Base-by-base conservation (phyloP, 2,113 vertebrate species). In the Cricetomys ansorgei region DNA sequence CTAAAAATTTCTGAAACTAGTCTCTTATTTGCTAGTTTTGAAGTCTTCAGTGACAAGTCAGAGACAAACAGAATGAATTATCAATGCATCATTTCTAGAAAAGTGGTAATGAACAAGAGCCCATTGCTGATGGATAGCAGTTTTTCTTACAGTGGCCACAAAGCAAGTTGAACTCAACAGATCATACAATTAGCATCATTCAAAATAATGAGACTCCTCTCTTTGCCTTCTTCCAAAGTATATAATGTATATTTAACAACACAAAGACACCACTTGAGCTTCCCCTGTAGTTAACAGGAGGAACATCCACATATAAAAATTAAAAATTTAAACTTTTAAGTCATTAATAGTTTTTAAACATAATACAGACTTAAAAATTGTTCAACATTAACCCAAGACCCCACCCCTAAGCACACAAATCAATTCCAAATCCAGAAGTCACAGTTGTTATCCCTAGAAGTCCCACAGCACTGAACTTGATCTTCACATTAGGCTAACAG, bases 261-360 rank as follows among this genome's bases (percentile, higher is more conserved):
- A 98, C 98, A 88, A 91, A 97, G 98, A 98, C 98, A 98, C 92
- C 98, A 98, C 97, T 93, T 97, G 80, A 98, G 96, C 96, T 98
- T 97, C 97, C 97, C 97, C 98, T 3, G 37, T 97, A 97, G 97
- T 96, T 97, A 98, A 98, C 90, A 96, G 97, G 93, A 96, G 96
- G 89, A 95, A 97, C 85, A 93, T 94, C 97, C 97, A 98, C 98
- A 98, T 96, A 98, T 98, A 98, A 96, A 98, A 98, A 98, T 97
- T 90, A 97, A 96, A 97, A 97, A 97, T 96, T 91, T 97, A 80
- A 98, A 96, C n/a, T 96, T 97, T 98, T 76, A 97, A 98, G 97
- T 86, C 84, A 96, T 97, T 97, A 97, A 96, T 96, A 98, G 96
- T 97, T 97, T 96, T 97, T 94, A 96, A 98, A 98, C 97, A 93